phyloP scores from a whole-genome alignment of 1,140 invertebrate species.

The Magallana gigas region DNA sequence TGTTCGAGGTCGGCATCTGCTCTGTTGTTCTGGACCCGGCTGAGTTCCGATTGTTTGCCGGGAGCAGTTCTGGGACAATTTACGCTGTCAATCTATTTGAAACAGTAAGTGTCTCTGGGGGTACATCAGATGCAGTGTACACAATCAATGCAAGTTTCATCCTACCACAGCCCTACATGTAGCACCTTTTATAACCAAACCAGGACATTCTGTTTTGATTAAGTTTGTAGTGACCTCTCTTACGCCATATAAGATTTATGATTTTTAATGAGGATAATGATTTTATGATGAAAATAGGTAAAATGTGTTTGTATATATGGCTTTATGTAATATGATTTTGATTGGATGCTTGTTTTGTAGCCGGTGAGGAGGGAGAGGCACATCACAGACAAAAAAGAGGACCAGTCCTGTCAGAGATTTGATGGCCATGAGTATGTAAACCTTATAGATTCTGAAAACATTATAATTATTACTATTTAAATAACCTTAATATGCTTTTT shows the following conservation, averaged over 20 bases:
- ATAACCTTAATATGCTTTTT: background rate
- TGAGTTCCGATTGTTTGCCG: constrained; percentile 88
- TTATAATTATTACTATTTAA: background rate
- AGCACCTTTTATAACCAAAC: too few species aligned
- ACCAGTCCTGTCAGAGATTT: constrained; percentile 46
- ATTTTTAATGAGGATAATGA: too few species aligned
- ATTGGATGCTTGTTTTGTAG: constrained; percentile 47
- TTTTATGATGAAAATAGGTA: too few species aligned
- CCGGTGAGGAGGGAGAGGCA: constrained; percentile 65
- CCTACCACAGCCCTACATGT: too few species aligned
- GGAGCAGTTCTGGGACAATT: constrained; percentile 86
- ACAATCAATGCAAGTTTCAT: too few species aligned
- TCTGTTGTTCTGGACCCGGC: constrained; percentile 85
- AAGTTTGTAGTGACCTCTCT: too few species aligned
- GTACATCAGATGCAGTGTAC: too few species aligned
- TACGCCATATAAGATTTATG: too few species aligned
- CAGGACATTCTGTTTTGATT: background rate
- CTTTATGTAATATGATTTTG: too few species aligned
- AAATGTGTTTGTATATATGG: too few species aligned
- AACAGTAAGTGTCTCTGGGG: constrained; percentile 53
- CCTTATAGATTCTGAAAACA: background rate
- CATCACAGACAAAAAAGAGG: constrained; percentile 52
- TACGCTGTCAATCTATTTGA: constrained; percentile 84
- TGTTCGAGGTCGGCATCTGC: constrained; percentile 87
- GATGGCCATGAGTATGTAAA: constrained; percentile 61